These are phyloP conservation scores for Xerus rutilus DNA, from an alignment of 2,797 vertebrate genomes.

Conservation along the genomic window DNA sequence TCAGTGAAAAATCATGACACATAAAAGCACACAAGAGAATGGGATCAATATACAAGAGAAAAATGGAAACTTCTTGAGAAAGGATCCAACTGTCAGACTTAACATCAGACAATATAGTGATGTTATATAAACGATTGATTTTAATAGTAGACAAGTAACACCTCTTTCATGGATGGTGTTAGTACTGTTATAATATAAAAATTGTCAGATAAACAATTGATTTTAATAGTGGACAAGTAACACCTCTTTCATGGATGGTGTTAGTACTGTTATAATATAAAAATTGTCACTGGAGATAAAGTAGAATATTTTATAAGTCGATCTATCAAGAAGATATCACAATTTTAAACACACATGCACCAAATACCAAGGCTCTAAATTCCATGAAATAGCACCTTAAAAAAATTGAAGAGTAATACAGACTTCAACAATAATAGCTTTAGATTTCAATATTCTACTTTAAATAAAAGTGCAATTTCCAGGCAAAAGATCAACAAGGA, in stretches of 20 bases:
- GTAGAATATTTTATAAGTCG: not conserved
- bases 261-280: not conserved
- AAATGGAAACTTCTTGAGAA: not conserved
- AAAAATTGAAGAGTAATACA: not conserved
- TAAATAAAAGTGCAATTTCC: not conserved
- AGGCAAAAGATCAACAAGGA: too few relatives aligned
- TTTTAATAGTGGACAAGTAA: too few relatives aligned
- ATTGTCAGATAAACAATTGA: too few relatives aligned
- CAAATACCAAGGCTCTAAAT: not conserved
- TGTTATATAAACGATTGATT: too few relatives aligned
- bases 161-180: too few relatives aligned
- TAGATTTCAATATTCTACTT: not conserved
- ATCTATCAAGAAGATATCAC: not conserved
- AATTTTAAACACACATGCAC: not conserved
- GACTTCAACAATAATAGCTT: not conserved
- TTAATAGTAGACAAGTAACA: too few relatives aligned
- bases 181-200: too few relatives aligned
- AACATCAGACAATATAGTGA: not conserved
- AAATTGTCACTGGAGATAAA: not conserved
- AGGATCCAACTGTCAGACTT: not conserved
- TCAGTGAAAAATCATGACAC: not conserved
- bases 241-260: too few relatives aligned
- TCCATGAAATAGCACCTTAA: not conserved
- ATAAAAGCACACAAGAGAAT: not conserved
- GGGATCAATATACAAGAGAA: not conserved